phyloP scores from a whole-genome alignment of 2,113 vertebrate genomes.

The Dendropsophus ebraccatus region DNA sequence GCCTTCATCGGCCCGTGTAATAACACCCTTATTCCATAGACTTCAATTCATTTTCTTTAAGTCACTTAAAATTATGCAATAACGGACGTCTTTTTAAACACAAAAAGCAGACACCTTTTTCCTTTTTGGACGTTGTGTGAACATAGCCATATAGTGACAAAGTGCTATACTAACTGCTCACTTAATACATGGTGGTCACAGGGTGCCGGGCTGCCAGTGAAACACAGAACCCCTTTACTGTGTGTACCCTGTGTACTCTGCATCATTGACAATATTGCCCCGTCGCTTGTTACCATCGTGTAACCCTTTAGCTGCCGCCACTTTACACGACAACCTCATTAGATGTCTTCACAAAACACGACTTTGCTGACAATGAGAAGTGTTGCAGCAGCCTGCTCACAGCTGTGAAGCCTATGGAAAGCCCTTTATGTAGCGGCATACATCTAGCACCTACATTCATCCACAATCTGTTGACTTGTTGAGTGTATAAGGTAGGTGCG shows the following conservation, averaged over 20 bases:
- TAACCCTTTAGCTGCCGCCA: conserved; percentile 4
- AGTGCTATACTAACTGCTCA: too few species aligned
- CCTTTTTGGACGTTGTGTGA: too few species aligned
- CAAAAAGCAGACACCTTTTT: too few species aligned
- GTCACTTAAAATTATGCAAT: too few species aligned
- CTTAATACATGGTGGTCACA: neutral
- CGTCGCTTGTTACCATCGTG: neutral
- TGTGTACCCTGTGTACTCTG: too few species aligned
- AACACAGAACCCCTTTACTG: too few species aligned
- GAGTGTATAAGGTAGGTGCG: conserved; percentile 16
- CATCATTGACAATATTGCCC: neutral
- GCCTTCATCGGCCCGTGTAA: too few species aligned
- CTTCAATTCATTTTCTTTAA: too few species aligned
- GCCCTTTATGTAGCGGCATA: neutral
- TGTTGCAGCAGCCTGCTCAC: conserved; percentile 5
- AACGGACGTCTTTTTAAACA: too few species aligned
- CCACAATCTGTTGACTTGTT: conserved; percentile 41
- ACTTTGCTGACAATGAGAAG: conserved; percentile 25
- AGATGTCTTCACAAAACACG: neutral
- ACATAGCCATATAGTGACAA: too few species aligned
- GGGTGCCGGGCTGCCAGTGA: too few species aligned
- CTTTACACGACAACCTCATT: neutral
- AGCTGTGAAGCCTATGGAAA: conserved; percentile 32
- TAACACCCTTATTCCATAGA: too few species aligned
- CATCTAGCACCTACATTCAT: conserved; percentile 17